Evolutionary conservation across 64 coral and sea anemone species (phyloP).

Genomic region (Montipora sp.): DNA sequence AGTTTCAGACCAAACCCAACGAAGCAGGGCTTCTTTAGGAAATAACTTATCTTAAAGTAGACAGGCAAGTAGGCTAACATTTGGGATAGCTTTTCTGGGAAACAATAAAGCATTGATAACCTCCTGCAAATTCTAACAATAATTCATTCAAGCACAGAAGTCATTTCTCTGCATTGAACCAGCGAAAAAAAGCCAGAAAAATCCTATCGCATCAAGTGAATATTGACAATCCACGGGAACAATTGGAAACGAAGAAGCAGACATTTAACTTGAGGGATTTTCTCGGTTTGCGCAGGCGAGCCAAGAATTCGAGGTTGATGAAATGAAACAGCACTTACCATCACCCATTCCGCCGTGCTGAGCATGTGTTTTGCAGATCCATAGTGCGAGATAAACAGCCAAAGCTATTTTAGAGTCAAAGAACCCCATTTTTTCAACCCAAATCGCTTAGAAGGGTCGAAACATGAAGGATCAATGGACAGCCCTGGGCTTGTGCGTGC

Average conservation of each 20-base stretch:
- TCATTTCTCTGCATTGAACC: not conserved
- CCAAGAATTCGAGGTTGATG: not conserved
- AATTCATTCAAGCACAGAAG: not conserved
- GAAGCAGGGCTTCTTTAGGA: too few relatives aligned
- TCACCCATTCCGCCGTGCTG: not conserved
- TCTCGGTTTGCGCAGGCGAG: not conserved
- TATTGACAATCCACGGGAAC: not conserved
- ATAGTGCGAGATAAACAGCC: slow-evolving; percentile 24
- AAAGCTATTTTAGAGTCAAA: slow-evolving; percentile 38
- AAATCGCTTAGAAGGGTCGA: slow-evolving; percentile 54
- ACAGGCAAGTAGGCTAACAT: not conserved
- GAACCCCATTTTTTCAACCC: slow-evolving; percentile 89
- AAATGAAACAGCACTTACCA: not conserved
- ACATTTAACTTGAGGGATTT: not conserved
- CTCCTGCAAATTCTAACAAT: not conserved
- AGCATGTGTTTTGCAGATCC: slow-evolving; percentile 37
- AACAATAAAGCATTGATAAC: slow-evolving; percentile 36
- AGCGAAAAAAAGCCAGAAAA: not conserved
- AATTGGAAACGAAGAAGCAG: not conserved
- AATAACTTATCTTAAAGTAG: too few relatives aligned
- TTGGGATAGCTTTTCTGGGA: not conserved
- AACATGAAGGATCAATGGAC: slow-evolving; percentile 70
- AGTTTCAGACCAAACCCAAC: not conserved
- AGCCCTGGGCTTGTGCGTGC: slow-evolving; percentile 57
- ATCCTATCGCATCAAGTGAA: not conserved